Evolutionary conservation across 2,797 vertebrate species (phyloP).

Genomic region (Neoniphon sammara): DNA sequence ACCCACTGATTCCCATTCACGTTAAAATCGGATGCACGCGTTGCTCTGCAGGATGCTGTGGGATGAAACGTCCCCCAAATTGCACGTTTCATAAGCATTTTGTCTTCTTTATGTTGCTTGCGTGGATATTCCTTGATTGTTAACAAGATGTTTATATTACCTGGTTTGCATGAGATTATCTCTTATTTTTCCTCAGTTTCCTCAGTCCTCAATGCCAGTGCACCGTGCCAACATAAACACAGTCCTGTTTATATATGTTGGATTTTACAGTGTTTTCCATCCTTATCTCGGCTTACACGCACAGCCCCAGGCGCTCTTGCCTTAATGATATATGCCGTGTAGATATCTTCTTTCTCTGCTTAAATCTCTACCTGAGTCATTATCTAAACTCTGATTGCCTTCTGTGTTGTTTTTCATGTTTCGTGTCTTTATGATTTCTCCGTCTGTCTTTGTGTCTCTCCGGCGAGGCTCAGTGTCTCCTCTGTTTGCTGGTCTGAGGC

Average conservation of each 20-base stretch:
- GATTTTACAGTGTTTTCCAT: slow-evolving; percentile 42
- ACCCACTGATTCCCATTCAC: background rate
- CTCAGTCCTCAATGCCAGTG: slow-evolving; percentile 25
- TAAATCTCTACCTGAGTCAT: slow-evolving; percentile 37
- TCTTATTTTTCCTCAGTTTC: slow-evolving; percentile 42
- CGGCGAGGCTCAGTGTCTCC: slow-evolving; percentile 50
- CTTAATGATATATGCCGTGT: background rate
- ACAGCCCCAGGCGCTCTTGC: slow-evolving; percentile 3
- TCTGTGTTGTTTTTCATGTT: slow-evolving; percentile 18
- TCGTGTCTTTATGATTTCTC: slow-evolving; percentile 36
- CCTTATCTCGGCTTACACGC: slow-evolving; percentile 58
- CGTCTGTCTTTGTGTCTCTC: slow-evolving; percentile 1
- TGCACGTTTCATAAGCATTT: slow-evolving; percentile 24
- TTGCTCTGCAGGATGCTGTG: slow-evolving; percentile 4
- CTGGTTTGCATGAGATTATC: slow-evolving; percentile 47
- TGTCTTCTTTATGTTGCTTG: slow-evolving; percentile 34
- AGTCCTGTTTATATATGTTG: slow-evolving; percentile 3
- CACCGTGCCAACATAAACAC: slow-evolving; percentile 52
- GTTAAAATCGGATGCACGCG: background rate
- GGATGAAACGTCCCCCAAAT: slow-evolving; percentile 15
- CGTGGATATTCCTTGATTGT: slow-evolving; percentile 52
- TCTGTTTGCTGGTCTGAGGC: slow-evolving; percentile 39
- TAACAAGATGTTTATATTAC: slow-evolving; percentile 56
- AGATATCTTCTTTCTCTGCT: slow-evolving; percentile 16
- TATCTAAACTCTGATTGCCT: slow-evolving; percentile 16